phyloP scores from a whole-genome alignment of 2,113 vertebrate species.

The Centropus unirufus region DNA sequence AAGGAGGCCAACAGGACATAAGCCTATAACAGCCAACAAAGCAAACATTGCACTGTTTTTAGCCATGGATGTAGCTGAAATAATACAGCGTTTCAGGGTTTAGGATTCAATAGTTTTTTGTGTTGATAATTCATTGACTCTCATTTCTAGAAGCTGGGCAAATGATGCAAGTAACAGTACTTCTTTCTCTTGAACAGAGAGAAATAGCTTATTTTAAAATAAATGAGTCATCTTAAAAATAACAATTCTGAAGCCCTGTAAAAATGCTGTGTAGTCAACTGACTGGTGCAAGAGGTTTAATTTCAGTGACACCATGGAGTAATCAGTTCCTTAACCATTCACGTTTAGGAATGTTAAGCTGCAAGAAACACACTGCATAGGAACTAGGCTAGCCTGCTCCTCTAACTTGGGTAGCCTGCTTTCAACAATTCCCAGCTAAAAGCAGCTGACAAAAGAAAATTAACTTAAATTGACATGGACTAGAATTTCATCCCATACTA shows the following conservation, averaged over 20 bases:
- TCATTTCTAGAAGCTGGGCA: not conserved
- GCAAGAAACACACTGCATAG: not conserved
- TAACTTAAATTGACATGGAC: not conserved
- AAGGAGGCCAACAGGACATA: not conserved
- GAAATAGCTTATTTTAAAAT: not conserved
- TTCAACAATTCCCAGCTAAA: not conserved
- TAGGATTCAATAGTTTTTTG: not conserved
- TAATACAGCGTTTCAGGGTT: not conserved
- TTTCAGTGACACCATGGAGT: not conserved
- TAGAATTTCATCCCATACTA: not conserved
- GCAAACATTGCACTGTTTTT: not conserved
- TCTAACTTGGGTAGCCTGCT: not conserved
- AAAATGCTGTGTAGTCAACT: not conserved
- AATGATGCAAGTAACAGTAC: not conserved
- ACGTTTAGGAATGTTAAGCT: no score
- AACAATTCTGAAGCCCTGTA: not conserved
- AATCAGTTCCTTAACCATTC: not conserved
- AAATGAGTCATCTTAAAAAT: not conserved
- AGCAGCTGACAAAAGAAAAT: not conserved
- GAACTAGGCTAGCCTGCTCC: not conserved
- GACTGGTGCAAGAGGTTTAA: not conserved
- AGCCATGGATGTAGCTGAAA: not conserved
- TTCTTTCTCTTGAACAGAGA: not conserved
- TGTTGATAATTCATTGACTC: not conserved
- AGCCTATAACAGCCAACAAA: not conserved